phyloP scores from a whole-genome alignment of 2,113 vertebrate species.

The Sebastes fasciatus region DNA sequence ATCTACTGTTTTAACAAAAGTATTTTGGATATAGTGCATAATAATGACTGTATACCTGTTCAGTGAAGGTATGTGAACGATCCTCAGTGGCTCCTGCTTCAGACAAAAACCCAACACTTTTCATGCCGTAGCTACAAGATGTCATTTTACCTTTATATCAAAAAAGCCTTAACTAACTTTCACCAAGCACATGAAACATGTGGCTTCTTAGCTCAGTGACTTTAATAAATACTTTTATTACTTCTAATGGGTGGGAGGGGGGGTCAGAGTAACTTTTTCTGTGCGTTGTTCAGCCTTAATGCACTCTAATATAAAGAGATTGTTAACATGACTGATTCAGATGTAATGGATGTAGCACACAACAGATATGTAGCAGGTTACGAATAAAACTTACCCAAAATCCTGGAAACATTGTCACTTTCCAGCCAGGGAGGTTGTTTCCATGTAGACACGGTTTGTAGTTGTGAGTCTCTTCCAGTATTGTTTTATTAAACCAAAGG shows the following conservation, averaged over 20 bases:
- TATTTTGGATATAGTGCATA: slow-evolving; percentile 52
- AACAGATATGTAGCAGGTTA: slow-evolving; percentile 72
- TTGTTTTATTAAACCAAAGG: slow-evolving; percentile 67
- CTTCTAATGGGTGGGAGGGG: neutral
- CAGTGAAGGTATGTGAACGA: slow-evolving; percentile 45
- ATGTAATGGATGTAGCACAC: slow-evolving; percentile 67
- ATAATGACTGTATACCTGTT: slow-evolving; percentile 34
- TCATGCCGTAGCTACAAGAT: slow-evolving; percentile 60
- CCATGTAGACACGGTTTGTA: slow-evolving; percentile 25
- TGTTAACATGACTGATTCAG: slow-evolving; percentile 24
- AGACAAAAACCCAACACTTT: slow-evolving; percentile 17
- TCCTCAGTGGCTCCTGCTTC: slow-evolving; percentile 37
- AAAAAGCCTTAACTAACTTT: slow-evolving; percentile 70
- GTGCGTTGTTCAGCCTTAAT: slow-evolving; percentile 26
- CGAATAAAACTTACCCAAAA: slow-evolving; percentile 23
- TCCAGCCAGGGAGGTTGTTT: slow-evolving; percentile 20
- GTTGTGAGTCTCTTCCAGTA: slow-evolving; percentile 55
- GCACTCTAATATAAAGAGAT: slow-evolving; percentile 37
- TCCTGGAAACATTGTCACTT: slow-evolving; percentile 25
- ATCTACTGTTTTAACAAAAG: slow-evolving; percentile 31
- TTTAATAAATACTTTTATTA: slow-evolving; percentile 56
- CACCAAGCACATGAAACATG: slow-evolving; percentile 48
- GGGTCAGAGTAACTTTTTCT: slow-evolving; percentile 1
- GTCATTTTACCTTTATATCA: slow-evolving; percentile 64
- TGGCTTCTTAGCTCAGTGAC: slow-evolving; percentile 60